A percentile compares a stretch with the other conserved stretches of the same genome.
phyloP scores from a whole-genome alignment of 1,140 invertebrate species.

The Leptopilina clavipes region DNA sequence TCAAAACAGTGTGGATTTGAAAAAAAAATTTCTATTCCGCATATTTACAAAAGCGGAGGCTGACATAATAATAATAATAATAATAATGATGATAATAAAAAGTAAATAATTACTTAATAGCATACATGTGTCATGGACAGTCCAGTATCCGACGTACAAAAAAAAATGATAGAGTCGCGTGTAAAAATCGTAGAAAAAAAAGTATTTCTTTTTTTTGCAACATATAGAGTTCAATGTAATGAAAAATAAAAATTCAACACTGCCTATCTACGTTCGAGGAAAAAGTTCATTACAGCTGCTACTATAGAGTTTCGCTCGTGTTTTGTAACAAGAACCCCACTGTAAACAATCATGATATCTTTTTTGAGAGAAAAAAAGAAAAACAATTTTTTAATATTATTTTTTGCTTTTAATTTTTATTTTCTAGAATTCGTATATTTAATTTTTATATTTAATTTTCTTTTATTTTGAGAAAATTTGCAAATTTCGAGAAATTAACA shows the following conservation, averaged over 20 bases:
- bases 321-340: constrained; percentile 25
- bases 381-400: constrained; percentile 33
- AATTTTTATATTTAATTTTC: too few relatives aligned
- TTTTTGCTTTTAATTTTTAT: constrained; percentile 18
- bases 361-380: too few relatives aligned
- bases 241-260: constrained; percentile 37
- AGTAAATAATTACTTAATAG: constrained; percentile 25
- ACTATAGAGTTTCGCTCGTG: constrained; percentile 30
- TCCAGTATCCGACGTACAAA: constrained; percentile 66
- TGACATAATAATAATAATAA: not conserved
- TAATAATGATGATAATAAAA: too few relatives aligned
- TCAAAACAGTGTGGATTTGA: constrained; percentile 45
- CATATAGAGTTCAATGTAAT: constrained; percentile 37
- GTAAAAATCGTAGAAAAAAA: constrained; percentile 27
- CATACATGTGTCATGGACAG: constrained; percentile 63
- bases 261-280: constrained; percentile 32
- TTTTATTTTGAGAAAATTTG: too few relatives aligned
- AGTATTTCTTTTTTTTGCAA: constrained; percentile 14
- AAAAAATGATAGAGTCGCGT: constrained; percentile 37
- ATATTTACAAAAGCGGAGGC: constrained; percentile 49
- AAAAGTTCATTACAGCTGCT: constrained; percentile 31
- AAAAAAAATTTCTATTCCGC: constrained; percentile 30
- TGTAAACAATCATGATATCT: constrained; percentile 23
- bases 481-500: too few relatives aligned
- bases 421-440: too few relatives aligned